Conservation (phyloP, 2,888 invertebrate species). For the Drosophila bunnanda region DNA sequence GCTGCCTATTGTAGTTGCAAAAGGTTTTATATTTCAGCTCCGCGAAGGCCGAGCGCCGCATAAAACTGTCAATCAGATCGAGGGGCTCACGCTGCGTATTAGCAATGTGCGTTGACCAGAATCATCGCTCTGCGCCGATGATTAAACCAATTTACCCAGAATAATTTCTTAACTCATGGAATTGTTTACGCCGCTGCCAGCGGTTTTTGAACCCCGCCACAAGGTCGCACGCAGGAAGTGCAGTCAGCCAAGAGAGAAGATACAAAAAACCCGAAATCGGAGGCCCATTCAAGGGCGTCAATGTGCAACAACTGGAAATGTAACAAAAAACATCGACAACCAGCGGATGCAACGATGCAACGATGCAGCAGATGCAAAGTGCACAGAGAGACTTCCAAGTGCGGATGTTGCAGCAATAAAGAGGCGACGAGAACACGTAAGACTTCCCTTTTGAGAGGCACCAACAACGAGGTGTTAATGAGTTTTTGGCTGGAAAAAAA, state of each 20-base stretch:
- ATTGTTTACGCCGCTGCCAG: conserved; percentile 13
- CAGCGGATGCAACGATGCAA: conserved; percentile 40
- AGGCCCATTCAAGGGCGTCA: conserved; percentile 62
- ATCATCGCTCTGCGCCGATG: conserved; percentile 23
- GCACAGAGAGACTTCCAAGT: conserved; percentile 26
- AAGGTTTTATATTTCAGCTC: conserved; percentile 49
- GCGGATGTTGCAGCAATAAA: conserved; percentile 56
- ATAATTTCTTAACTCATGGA: conserved; percentile 18
- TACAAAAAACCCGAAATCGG: conserved; percentile 49
- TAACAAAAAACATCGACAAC: conserved; percentile 37
- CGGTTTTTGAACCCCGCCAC: conserved; percentile 51
- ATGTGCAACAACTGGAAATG: conserved; percentile 46
- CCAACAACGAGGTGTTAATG: conserved; percentile 19
- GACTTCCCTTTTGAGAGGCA: conserved; percentile 6
- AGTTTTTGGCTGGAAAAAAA: too few relatives aligned
- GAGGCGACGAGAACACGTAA: conserved; percentile 43
- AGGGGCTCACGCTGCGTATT: conserved; percentile 52
- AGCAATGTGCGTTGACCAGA: conserved; percentile 46
- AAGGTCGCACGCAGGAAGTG: conserved; percentile 69
- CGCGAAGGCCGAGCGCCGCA: conserved; percentile 59
- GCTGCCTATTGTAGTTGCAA: conserved; percentile 47
- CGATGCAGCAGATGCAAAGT: conserved; percentile 66
- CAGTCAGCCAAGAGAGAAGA: conserved; percentile 35
- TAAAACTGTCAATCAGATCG: conserved; percentile 55
- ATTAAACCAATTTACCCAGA: conserved; percentile 34